Evolutionary conservation across 2,888 invertebrate genomes (phyloP).

Genomic region (Ypsolopha scabrella): DNA sequence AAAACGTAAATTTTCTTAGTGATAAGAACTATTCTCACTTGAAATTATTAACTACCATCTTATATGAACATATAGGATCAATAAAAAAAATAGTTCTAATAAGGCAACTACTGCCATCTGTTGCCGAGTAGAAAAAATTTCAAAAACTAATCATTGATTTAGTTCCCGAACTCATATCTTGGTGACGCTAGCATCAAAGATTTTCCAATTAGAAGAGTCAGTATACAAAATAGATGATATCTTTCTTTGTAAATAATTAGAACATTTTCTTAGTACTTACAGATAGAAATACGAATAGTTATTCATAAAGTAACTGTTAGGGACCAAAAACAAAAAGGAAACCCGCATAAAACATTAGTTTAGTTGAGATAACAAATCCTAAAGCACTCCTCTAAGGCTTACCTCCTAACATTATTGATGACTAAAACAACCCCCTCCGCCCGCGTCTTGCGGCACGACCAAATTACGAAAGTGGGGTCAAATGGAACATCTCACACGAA

Average conservation of each 20-base stretch:
- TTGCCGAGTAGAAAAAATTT: conserved; percentile 21
- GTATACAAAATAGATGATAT: not conserved
- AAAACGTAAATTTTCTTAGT: no score
- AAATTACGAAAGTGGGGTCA: conserved; percentile 53
- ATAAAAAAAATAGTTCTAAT: conserved; percentile 11
- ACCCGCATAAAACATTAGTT: conserved; percentile 3
- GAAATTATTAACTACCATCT: no score
- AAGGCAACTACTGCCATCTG: conserved; percentile 28
- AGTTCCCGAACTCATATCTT: not conserved
- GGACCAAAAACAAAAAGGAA: not conserved
- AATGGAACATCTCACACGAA: conserved; percentile 33
- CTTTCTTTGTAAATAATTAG: not conserved
- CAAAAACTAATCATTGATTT: conserved; percentile 9
- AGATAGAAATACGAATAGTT: no score
- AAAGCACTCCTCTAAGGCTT: conserved; percentile 46
- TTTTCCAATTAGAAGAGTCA: not conserved
- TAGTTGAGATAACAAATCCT: conserved; percentile 25
- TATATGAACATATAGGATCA: no score
- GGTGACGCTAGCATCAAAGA: no score
- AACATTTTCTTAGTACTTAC: not conserved
- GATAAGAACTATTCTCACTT: no score
- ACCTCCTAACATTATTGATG: conserved; percentile 66
- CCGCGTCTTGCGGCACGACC: conserved; percentile 6
- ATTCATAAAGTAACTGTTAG: no score
- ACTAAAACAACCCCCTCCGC: conserved; percentile 48